Evolutionary conservation across 2,888 invertebrate genomes (phyloP), one percentile per base, ranked within the genome.

Genomic region (Caenorhabditis sulstoni): DNA sequence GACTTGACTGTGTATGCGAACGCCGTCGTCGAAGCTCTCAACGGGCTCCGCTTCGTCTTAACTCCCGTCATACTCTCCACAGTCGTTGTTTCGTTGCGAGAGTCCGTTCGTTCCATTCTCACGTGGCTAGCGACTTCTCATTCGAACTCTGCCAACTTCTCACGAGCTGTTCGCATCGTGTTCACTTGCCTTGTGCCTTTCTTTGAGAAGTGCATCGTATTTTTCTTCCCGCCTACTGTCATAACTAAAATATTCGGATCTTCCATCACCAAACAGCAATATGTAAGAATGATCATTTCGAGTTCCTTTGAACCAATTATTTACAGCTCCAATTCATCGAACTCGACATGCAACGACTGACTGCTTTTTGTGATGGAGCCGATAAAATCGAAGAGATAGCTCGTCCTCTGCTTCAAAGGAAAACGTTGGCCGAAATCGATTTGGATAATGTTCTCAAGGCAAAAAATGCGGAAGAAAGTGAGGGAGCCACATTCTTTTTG

Each of bases 1-100:
- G 89, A 90, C 49, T 62, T 89, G 16, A 86, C 87, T 49, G 82
- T 87, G 20, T 89, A 87, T 62, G 85, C 87, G 8, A 89, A 89
- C 64, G 75, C 67, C 9, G 58, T 89, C 5, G 81, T 89, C 23
- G 85, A 86, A 14, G 82, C 87, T 23, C 62, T 89, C 22, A 90
- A 90, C 47, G 83, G 81, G 14, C 62, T 90, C 37, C 73, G 88
- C n/a, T 87, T 88, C 49, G 81, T 85, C 14, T 67, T 88, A 16
- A 85, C 85, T 0, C 86, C 86, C 7, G 76, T 83, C 44, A 52
- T 86, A 58, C 64, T 86, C 12, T 75, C 83, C 0, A 59, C 79
- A 14, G 76, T 85, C 1, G 70, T 81, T 5, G 23, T 37, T 9
- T 57, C 78, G 7, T 44, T 86, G 4, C 68, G 81, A 1, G 84